Base-by-base conservation (phyloP, 2,113 vertebrate species). In the Erpornis zantholeuca region DNA sequence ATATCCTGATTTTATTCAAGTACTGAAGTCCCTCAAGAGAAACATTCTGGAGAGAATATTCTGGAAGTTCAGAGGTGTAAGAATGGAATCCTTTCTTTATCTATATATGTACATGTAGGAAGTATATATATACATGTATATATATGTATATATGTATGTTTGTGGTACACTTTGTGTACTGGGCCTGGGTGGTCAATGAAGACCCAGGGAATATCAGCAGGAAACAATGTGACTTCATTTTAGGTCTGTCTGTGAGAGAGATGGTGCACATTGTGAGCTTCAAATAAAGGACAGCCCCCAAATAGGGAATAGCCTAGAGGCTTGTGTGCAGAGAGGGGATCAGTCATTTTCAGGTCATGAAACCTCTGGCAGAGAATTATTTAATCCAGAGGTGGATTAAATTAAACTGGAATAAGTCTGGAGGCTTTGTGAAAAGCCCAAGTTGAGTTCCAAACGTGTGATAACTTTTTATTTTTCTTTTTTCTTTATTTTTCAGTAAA, bases 181-280 rank as follows among this genome's bases (percentile, higher is more conserved):
- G 31, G 35, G 24, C 11, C 64, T 3, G 1, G 19, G 12, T 79
- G 42, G 29, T 59, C 63, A 53, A 0, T 45, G 36, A 66, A 68
- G 40, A 64, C 29, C 16, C 19, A 11, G 45, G 33, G 8, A 40
- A 53, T 3, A 0, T 68, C 57, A 65, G 59, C 8, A 53, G 21
- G 42, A 80, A 10, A n/a, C 20, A 33, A 35, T 27, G 7, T 49
- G 63, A 38, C 28, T 76, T 75, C 25, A 27, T 50, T 92, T 82
- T 33, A 57, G 45, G 40, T 66, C 18, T 72, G 12, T 18, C 31
- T 78, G 11, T 35, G 19, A 71, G 47, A 72, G 45, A 78, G 18
- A 7, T 11, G 13, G 16, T 82, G 17, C 10, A 12, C 0, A 0
- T 52, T 86, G 36, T 54, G 13, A 24, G 20, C 20, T 45, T 86